These are phyloP conservation scores for Gambusia holbrooki DNA, from an alignment of 2,113 vertebrate genomes.

Conservation along the genomic window DNA sequence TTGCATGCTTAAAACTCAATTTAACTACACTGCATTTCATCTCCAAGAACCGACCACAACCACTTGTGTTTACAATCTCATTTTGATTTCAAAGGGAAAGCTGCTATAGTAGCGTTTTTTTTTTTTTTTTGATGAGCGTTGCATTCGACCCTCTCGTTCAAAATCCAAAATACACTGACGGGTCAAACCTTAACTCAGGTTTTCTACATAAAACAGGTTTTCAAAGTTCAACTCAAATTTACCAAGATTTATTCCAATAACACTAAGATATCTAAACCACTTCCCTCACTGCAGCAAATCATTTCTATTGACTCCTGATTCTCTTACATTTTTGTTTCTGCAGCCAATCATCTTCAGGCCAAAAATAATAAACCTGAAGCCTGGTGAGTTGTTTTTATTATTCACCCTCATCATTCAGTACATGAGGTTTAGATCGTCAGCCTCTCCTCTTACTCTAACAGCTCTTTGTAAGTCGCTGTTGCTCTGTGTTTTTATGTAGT, in stretches of 20 bases:
- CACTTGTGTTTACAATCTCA: no score
- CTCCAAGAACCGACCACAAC: no score
- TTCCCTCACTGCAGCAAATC: neutral
- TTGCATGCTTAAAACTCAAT: no score
- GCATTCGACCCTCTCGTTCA: no score
- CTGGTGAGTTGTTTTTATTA: slow-evolving; percentile 52
- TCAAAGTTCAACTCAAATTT: neutral
- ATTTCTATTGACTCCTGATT: neutral
- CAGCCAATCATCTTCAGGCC: slow-evolving; percentile 72
- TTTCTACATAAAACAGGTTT: no score
- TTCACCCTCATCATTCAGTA: neutral
- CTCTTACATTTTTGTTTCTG: slow-evolving; percentile 18
- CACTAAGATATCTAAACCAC: neutral
- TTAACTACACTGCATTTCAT: no score
- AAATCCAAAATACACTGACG: no score
- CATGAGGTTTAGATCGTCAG: neutral
- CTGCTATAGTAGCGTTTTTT: no score
- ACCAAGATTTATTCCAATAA: neutral
- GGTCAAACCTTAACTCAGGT: no score
- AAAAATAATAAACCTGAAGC: slow-evolving; percentile 45
- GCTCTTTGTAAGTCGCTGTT: neutral
- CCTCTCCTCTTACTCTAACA: neutral
- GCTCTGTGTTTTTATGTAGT: slow-evolving; percentile 64
- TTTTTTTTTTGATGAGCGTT: no score
- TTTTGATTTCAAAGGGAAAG: no score